Conservation (phyloP, 2,113 vertebrate genomes). For the Ellobius talpinus region DNA sequence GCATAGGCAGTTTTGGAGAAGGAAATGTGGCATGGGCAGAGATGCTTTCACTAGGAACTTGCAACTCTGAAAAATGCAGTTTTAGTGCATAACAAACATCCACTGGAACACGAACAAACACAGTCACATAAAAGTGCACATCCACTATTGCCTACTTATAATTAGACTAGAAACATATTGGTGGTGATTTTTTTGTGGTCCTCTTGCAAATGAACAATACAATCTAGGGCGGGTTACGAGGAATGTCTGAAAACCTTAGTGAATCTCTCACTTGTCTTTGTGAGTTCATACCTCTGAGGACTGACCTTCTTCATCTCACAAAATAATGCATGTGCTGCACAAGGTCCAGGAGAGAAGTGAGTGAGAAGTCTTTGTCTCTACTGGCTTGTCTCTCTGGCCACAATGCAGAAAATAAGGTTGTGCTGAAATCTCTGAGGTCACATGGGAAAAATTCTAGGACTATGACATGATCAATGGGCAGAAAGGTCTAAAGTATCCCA, state of each 20-base stretch:
- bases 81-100: background rate
- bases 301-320: background rate
- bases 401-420: background rate
- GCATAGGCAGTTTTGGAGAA: slow-evolving; percentile 55
- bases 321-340: background rate
- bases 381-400: background rate
- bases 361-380: background rate
- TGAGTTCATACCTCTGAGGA: background rate
- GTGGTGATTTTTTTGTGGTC: background rate
- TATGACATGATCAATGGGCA: background rate
- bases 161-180: background rate
- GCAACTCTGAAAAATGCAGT: slow-evolving; percentile 29
- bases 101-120: background rate
- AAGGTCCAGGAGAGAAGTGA: background rate
- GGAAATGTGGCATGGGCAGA: slow-evolving; percentile 41
- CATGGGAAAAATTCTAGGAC: background rate
- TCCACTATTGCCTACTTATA: background rate
- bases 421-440: background rate
- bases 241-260: background rate
- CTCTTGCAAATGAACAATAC: background rate
- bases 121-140: background rate
- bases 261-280: background rate
- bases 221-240: background rate
- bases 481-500: background rate
- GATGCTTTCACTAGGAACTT: background rate